These are phyloP conservation scores for Mormyrus hasselquistii DNA, from an alignment of 2,797 vertebrate species.

Conservation along the genomic window DNA sequence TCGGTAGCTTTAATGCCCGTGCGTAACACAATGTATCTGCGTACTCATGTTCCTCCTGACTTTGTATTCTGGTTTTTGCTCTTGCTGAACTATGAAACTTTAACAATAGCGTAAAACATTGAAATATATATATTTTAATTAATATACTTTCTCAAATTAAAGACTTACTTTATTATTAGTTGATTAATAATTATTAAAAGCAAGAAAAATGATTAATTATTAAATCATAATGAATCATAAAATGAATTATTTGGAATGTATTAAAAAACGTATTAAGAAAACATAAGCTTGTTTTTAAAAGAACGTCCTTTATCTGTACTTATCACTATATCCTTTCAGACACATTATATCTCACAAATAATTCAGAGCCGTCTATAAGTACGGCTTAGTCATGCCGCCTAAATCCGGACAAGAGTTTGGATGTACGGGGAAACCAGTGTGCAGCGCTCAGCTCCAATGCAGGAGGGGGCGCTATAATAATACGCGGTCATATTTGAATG, in stretches of 20 bases:
- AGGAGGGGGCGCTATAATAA: neutral
- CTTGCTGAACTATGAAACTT: neutral
- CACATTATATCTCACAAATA: constrained; percentile 16
- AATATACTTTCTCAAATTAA: neutral
- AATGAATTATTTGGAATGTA: neutral
- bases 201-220: neutral
- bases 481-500: neutral
- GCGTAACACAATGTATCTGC: neutral
- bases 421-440: neutral
- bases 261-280: neutral
- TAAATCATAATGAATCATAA: too few species aligned
- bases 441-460: neutral
- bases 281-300: neutral
- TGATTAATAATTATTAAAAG: neutral
- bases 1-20: neutral
- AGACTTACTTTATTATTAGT: neutral
- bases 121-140: neutral
- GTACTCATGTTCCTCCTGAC: neutral
- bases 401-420: neutral
- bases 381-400: neutral
- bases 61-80: neutral
- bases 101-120: neutral
- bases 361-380: constrained; percentile 21
- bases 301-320: neutral
- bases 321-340: constrained; percentile 1